A percentile compares a stretch with the other conserved stretches of the same genome.
These are phyloP conservation scores for Caranx ignobilis DNA, from an alignment of 2,113 vertebrate species.

Conservation along the genomic window DNA sequence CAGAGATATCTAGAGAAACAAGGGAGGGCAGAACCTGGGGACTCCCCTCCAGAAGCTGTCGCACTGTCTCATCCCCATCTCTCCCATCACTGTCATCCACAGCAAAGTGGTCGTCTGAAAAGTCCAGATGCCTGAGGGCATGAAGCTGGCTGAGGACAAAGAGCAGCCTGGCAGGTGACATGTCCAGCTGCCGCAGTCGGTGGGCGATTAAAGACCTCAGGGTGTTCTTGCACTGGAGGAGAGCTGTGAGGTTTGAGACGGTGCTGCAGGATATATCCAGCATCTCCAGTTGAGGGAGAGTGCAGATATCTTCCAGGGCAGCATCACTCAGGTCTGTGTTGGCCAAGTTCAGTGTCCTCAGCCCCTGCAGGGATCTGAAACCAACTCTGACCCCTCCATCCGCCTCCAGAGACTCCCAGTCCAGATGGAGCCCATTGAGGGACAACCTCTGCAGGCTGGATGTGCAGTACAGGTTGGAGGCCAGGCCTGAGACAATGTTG, in stretches of 20 bases:
- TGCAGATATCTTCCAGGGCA: constrained; percentile 90
- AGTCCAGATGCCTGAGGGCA: constrained; percentile 92
- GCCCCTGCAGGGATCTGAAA: constrained; percentile 88
- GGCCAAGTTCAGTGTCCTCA: constrained; percentile 89
- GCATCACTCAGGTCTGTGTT: constrained; percentile 92
- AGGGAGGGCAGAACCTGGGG: constrained; percentile 90
- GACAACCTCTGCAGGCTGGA: constrained; percentile 86
- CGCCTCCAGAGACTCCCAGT: constrained; percentile 84
- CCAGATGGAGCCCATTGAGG: constrained; percentile 86
- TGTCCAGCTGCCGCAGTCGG: constrained; percentile 90
- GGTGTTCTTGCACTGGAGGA: constrained; percentile 88
- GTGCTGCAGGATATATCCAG: constrained; percentile 94
- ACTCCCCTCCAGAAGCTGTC: constrained; percentile 88
- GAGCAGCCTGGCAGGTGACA: constrained; percentile 89
- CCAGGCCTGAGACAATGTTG: constrained; percentile 90
- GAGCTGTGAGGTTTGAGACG: constrained; percentile 89
- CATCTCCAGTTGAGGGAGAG: constrained; percentile 90
- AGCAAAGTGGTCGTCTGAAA: constrained; percentile 93
- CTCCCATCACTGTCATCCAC: constrained; percentile 43
- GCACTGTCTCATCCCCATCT: constrained; percentile 84
- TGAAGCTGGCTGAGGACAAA: constrained; percentile 90
- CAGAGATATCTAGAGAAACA: constrained; percentile 93
- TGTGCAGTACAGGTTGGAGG: constrained; percentile 86
- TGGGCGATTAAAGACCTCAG: constrained; percentile 92
- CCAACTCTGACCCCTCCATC: constrained; percentile 82